A percentile compares a stretch with the other conserved stretches of the same genome.
Conservation (phyloP, 1,140 invertebrate genomes). For the Condylostylus longicornis region DNA sequence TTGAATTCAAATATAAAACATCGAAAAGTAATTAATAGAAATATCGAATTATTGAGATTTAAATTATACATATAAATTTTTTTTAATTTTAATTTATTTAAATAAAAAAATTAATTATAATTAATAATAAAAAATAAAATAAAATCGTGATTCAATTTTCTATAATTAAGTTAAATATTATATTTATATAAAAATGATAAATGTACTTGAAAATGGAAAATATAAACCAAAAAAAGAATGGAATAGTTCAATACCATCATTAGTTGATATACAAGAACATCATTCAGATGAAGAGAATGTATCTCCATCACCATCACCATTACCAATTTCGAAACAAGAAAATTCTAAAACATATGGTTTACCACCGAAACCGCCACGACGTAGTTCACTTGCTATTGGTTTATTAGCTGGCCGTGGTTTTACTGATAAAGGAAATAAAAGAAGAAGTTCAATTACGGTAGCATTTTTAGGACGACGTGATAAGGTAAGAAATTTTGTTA, state of each 20-base stretch:
- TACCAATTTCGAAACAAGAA: conserved; percentile 8
- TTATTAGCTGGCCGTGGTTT: conserved; percentile 21
- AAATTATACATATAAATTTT: no score
- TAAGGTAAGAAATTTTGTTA: conserved; percentile 15
- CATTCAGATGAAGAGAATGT: conserved; percentile 14
- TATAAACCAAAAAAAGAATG: conserved; percentile 32
- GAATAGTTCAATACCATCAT: conserved; percentile 32
- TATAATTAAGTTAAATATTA: no score
- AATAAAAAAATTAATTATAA: no score
- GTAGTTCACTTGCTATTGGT: conserved; percentile 27
- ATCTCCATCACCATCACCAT: conserved; percentile 9
- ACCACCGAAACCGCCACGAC: conserved; percentile 27
- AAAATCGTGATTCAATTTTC: no score
- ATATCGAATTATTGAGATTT: no score
- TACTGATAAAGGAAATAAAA: conserved; percentile 25
- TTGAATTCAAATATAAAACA: no score
- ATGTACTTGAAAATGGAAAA: conserved; percentile 25
- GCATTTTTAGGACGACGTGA: conserved; percentile 25
- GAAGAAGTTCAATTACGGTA: conserved; percentile 29
- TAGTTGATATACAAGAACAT: conserved; percentile 32
- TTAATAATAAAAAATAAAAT: no score
- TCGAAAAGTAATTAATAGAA: no score
- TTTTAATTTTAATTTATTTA: no score
- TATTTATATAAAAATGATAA: no score
- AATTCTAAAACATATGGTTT: background rate